Conservation (phyloP, 2,888 invertebrate species). For the Drosophila tripunctata region DNA sequence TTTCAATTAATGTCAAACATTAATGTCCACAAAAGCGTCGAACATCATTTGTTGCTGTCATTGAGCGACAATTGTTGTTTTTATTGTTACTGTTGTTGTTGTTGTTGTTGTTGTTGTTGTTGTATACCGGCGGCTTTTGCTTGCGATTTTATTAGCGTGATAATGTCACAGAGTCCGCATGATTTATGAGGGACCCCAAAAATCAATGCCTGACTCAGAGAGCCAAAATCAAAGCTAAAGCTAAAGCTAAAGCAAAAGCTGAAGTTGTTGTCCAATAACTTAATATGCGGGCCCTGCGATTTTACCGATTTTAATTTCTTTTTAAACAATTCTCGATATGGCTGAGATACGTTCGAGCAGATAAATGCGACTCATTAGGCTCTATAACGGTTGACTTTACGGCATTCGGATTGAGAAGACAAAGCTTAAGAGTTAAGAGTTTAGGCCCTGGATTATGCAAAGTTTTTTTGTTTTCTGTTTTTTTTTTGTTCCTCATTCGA, state of each 20-base stretch:
- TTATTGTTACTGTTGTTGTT: constrained; percentile 1
- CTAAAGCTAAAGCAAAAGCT: too few species aligned
- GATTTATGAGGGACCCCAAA: constrained; percentile 76
- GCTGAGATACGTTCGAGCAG: constrained; percentile 44
- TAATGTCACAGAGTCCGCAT: constrained; percentile 82
- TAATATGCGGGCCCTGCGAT: constrained; percentile 35
- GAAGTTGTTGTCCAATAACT: too few species aligned
- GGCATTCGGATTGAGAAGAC: constrained; percentile 26
- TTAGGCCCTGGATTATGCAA: constrained; percentile 45
- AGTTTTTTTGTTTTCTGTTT: too few species aligned
- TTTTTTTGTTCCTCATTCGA: too few species aligned
- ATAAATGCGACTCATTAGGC: constrained; percentile 76
- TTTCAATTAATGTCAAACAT: constrained; percentile 83
- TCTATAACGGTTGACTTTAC: constrained; percentile 62
- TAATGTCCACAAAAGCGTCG: constrained; percentile 82
- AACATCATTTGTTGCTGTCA: constrained; percentile 81
- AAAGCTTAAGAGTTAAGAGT: constrained; percentile 28
- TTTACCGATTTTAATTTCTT: constrained; percentile 67
- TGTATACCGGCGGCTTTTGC: constrained; percentile 59
- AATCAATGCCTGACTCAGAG: constrained; percentile 53
- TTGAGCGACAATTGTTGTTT: constrained; percentile 23
- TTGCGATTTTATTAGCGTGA: constrained; percentile 83
- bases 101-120: constrained; percentile 37
- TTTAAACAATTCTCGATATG: constrained; percentile 54
- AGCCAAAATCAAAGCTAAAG: not conserved